Conservation (phyloP, 2,888 invertebrate genomes). For the Catonia carolina region DNA sequence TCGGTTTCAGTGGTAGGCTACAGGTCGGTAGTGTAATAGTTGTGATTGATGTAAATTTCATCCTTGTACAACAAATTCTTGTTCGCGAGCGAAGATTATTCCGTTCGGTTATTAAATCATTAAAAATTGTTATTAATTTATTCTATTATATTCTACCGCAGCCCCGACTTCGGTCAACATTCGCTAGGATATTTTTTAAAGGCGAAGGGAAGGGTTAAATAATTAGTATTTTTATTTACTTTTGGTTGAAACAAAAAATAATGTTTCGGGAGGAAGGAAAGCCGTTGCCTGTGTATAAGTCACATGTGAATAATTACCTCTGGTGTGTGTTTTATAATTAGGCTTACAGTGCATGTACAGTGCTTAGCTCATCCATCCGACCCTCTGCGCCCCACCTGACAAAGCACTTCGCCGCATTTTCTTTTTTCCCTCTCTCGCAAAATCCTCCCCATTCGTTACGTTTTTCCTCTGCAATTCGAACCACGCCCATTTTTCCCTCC, state of each 20-base stretch:
- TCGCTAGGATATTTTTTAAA: background rate
- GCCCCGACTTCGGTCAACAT: too few species aligned
- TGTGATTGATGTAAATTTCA: background rate
- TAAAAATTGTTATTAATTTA: constrained; percentile 3
- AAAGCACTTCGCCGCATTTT: constrained; percentile 11
- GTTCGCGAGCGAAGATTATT: too few species aligned
- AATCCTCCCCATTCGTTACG: background rate
- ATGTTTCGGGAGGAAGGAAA: constrained; percentile 32
- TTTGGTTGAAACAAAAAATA: constrained; percentile 27
- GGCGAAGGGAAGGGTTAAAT: constrained; percentile 17
- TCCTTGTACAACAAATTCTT: background rate
- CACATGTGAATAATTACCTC: constrained; percentile 33
- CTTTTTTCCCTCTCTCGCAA: constrained; percentile 16
- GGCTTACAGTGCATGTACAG: constrained; percentile 23
- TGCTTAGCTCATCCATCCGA: constrained; percentile 8
- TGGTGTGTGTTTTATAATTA: constrained; percentile 25
- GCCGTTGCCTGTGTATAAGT: constrained; percentile 30
- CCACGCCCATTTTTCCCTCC: constrained; percentile 23
- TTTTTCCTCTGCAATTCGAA: constrained; percentile 8
- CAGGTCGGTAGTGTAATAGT: background rate
- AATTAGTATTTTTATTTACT: constrained; percentile 33
- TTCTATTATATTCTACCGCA: background rate
- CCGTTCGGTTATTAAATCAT: constrained; percentile 1
- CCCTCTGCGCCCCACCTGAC: constrained; percentile 7
- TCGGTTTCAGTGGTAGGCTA: background rate